Evolutionary conservation across 2,797 vertebrate genomes (phyloP), one percentile per base, ranked within the genome.

Genomic region (Okamejei kenojei): DNA sequence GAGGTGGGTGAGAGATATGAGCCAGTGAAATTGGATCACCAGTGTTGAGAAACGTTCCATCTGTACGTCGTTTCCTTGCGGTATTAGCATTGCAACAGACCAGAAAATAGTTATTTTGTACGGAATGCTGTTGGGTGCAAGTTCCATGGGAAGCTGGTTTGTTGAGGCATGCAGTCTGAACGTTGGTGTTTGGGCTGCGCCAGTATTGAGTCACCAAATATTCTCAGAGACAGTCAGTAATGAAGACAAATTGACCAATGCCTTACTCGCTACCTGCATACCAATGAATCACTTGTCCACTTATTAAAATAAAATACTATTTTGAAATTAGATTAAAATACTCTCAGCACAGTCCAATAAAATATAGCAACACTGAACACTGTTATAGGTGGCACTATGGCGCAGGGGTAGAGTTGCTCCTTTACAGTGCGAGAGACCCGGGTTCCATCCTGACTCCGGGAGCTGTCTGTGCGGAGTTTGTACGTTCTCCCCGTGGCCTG

Each of bases 341-440:
- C 63, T 68, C n/a, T 35, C 61, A n/a, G 29, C 21, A 68, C n/a
- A 35, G 15, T 95, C 94, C 94, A 95, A 94, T 81, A 91, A 21
- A n/a, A 80, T 84, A 79, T 7, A 79, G 15, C 11, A 38, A 38
- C 45, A 54, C 6, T 6, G 45, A 54, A 54, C 45, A 54, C 5
- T 54, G 45, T 54, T 54, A 54, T 6, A 54, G 5, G 45, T 54
- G 45, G 4, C 45, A 54, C 45, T 0, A 5, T 54, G 45, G 45
- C 45, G 45, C 45, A 54, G 45, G 5, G 0, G 45, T 54, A 54
- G 5, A 54, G 45, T 54, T 54, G 45, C 45, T 54, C 5, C 45
- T 54, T 54, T 54, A 54, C 45, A 54, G 5, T 3, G 45, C 45
- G 5, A 54, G 6, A 54, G 45, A 54, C 45, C 45, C 45, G 45